Evolutionary conservation across 1,140 invertebrate genomes (phyloP).

Genomic region (Bombus impatiens): DNA sequence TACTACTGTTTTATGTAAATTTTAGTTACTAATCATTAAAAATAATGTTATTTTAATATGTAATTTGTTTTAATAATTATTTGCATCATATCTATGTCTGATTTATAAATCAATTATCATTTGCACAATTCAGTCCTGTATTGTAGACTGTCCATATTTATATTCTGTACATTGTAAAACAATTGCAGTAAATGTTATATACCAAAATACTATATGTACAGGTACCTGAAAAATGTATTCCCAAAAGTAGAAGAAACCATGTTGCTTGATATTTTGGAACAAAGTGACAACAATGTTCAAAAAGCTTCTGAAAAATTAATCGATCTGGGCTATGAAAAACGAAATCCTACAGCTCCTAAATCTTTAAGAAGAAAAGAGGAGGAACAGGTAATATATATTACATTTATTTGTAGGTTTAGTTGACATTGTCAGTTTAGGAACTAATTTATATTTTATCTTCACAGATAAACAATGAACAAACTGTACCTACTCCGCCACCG

Average conservation of each 20-base stretch:
- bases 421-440: background rate
- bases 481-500: slow-evolving; percentile 83
- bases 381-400: slow-evolving; percentile 73
- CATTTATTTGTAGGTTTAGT: background rate
- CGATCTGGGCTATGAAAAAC: slow-evolving; percentile 91
- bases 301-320: slow-evolving; percentile 91
- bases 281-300: slow-evolving; percentile 94
- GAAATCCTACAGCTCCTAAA: slow-evolving; percentile 84
- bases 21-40: slow-evolving; percentile 32
- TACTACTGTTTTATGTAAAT: slow-evolving; percentile 33
- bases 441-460: slow-evolving; percentile 28
- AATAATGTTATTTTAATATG: slow-evolving; percentile 32
- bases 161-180: background rate
- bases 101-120: slow-evolving; percentile 24
- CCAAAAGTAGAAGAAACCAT: slow-evolving; percentile 95
- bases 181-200: slow-evolving; percentile 19
- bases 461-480: slow-evolving; percentile 79
- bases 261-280: slow-evolving; percentile 91
- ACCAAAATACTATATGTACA: slow-evolving; percentile 74
- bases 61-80: slow-evolving; percentile 24
- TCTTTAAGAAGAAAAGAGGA: slow-evolving; percentile 82
- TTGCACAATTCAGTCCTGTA: slow-evolving; percentile 37
- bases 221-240: slow-evolving; percentile 95
- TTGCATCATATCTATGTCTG: slow-evolving; percentile 11
- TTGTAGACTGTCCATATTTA: slow-evolving; percentile 58